phyloP scores from a whole-genome alignment of 2,888 invertebrate genomes.

The Ochropleura leucogaster region DNA sequence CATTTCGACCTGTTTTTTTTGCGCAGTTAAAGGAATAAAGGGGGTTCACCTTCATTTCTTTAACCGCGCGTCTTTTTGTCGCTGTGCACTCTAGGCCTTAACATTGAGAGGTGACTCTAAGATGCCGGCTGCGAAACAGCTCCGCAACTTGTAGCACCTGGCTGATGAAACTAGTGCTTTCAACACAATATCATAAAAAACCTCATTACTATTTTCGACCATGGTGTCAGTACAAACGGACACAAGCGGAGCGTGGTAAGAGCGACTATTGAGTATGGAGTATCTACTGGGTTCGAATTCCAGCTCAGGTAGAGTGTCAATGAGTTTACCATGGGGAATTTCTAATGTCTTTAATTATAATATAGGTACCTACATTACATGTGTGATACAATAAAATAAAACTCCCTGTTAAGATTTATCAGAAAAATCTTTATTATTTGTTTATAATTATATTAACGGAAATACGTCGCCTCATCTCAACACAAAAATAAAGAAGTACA shows the following conservation, averaged over 20 bases:
- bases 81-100: background rate
- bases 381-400: conserved; percentile 38
- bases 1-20: too few species aligned
- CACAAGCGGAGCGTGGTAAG: background rate
- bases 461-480: conserved; percentile 79
- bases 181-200: background rate
- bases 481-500: conserved; percentile 85
- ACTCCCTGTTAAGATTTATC: conserved; percentile 76
- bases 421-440: conserved; percentile 86
- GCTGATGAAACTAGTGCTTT: background rate
- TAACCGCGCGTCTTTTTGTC: background rate
- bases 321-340: background rate
- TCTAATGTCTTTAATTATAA: background rate
- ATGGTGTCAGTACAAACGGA: background rate
- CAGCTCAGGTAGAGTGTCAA: background rate
- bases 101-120: background rate
- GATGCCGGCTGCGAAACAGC: background rate
- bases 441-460: conserved; percentile 85
- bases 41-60: too few species aligned
- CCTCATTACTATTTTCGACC: background rate
- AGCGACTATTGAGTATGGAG: background rate
- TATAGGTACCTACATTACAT: background rate
- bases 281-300: background rate
- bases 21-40: too few species aligned
- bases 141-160: background rate